These are phyloP conservation scores for Crambe crambe DNA, from an alignment of 37 sponge, comb jelly and placozoan genomes.

Conservation along the genomic window DNA sequence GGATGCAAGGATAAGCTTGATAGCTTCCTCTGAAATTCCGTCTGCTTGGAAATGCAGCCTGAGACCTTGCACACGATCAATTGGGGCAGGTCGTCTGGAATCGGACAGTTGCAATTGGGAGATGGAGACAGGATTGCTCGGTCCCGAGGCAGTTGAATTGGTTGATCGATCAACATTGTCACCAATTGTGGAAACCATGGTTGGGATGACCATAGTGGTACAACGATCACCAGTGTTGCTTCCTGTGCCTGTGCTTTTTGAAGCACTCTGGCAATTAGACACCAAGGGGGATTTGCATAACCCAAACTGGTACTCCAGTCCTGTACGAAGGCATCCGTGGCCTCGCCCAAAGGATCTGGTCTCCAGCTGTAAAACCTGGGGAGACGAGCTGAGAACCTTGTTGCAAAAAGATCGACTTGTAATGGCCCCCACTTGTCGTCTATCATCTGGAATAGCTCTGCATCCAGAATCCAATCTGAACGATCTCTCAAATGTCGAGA, in stretches of 20 bases:
- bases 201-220: not conserved
- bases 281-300: conserved; percentile 48
- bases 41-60: conserved; percentile 7
- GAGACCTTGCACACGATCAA: conserved; percentile 30
- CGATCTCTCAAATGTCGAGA: conserved; percentile 26
- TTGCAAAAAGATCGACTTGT: conserved; percentile 55
- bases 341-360: conserved; percentile 38
- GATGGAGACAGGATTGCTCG: not conserved
- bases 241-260: conserved; percentile 1
- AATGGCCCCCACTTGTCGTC: conserved; percentile 13
- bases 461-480: conserved; percentile 49
- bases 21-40: conserved; percentile 18
- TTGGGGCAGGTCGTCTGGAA: not conserved
- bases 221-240: conserved; percentile 12
- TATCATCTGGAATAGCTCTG: conserved; percentile 17
- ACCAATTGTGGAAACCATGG: conserved; percentile 37
- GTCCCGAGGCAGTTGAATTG: conserved; percentile 3
- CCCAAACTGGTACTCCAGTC: conserved; percentile 20
- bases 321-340: conserved; percentile 55
- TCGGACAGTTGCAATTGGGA: conserved; percentile 11
- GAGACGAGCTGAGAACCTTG: conserved; percentile 38
- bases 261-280: conserved; percentile 30
- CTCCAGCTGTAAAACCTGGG: conserved; percentile 39
- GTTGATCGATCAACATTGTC: conserved; percentile 12
- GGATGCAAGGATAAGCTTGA: conserved; percentile 18